Conservation (phyloP, 2,797 vertebrate species). For the Acanthiza pusilla region DNA sequence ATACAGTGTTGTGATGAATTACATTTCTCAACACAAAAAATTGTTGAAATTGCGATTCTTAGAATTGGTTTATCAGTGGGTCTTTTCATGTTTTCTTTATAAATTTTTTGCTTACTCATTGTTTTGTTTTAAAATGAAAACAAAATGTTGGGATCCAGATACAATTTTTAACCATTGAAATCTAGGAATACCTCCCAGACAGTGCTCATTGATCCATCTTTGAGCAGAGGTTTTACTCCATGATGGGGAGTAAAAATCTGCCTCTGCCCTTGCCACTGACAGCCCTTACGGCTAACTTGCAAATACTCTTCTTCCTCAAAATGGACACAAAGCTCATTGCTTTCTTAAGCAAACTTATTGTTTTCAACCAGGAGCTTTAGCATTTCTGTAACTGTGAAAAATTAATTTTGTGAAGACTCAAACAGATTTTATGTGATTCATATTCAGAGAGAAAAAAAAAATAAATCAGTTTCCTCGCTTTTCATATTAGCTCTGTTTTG, state of each 20-base stretch:
- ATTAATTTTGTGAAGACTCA: not conserved
- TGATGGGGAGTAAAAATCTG: not conserved
- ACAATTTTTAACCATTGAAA: not conserved
- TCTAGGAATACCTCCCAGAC: not conserved
- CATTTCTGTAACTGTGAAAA: not conserved
- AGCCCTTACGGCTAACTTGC: not conserved
- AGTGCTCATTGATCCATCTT: accelerated
- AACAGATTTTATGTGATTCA: not conserved
- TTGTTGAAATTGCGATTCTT: not conserved
- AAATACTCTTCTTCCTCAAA: not conserved
- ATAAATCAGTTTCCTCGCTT: not conserved
- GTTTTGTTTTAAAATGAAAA: not conserved
- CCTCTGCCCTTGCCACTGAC: not conserved
- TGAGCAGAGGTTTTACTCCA: not conserved
- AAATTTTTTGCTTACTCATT: not conserved
- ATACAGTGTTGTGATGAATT: not conserved
- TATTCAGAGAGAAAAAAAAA: not conserved
- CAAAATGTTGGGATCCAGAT: not conserved
- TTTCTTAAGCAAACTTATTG: not conserved
- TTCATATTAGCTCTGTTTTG: not conserved
- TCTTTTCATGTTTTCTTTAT: not conserved
- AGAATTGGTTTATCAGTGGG: not conserved
- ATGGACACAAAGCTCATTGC: not conserved
- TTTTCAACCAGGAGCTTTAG: not conserved
- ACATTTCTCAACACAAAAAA: not conserved